Evolutionary conservation across 2,888 invertebrate genomes (phyloP).

Genomic region (Doris montereyensis): DNA sequence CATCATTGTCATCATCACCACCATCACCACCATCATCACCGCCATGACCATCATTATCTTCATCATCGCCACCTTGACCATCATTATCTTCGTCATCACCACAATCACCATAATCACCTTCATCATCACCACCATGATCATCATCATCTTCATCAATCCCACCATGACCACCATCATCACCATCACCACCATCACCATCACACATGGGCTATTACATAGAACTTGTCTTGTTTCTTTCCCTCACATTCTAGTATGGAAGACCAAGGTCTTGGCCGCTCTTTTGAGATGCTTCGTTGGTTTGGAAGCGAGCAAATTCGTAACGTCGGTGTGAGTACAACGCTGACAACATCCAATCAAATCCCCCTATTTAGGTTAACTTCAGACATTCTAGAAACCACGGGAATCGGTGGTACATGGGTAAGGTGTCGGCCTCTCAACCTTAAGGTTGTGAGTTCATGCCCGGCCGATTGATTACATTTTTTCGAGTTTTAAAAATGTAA

Average conservation of each 20-base stretch:
- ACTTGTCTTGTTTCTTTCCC: background rate
- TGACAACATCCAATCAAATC: background rate
- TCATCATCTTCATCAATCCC: background rate
- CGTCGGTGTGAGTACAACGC: slow-evolving; percentile 79
- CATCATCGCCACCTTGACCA: background rate
- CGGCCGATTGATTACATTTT: too few relatives aligned
- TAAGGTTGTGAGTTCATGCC: too few relatives aligned
- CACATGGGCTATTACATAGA: too few relatives aligned
- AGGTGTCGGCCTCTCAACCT: too few relatives aligned
- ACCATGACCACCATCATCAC: too few relatives aligned
- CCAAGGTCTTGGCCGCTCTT: slow-evolving; percentile 61
- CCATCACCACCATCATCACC: background rate
- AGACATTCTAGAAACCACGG: too few relatives aligned
- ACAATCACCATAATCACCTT: background rate
- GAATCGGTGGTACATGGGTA: too few relatives aligned
- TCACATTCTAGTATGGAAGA: slow-evolving; percentile 53
- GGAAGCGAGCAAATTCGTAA: slow-evolving; percentile 96
- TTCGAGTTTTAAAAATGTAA: too few relatives aligned
- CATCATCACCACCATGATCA: background rate
- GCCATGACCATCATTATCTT: background rate
- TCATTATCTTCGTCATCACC: background rate
- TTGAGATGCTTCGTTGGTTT: slow-evolving; percentile 93
- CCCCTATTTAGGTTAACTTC: background rate
- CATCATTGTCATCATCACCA: background rate
- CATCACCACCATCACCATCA: too few relatives aligned